Evolutionary conservation across 2,113 vertebrate genomes (phyloP), one percentile per base, ranked within the genome.

Genomic region (Grammomys surdaster): DNA sequence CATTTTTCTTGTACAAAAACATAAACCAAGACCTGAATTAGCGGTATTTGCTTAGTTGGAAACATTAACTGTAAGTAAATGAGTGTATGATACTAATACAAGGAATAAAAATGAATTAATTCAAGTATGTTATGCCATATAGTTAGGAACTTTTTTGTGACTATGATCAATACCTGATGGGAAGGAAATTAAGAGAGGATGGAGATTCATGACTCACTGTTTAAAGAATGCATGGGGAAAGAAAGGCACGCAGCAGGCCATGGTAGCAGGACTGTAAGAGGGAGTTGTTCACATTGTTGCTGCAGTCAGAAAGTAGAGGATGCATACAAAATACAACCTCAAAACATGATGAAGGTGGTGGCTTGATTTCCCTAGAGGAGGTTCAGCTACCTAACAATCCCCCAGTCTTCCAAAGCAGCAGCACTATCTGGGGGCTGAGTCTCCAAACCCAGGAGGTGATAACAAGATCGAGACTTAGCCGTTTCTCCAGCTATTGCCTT

Each of bases 31-130:
- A 51, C 13, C 48, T 72, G 20, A 84, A 80, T 84, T 95, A 63
- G n/a, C 89, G 31, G 63, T 82, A 40, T 51, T 17, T 90, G 72
- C 48, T 92, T 51, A 88, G 14, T 80, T 69, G 36, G 10, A 65
- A 51, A 5, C 12, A 90, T 78, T 76, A 93, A 90, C 58, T 65
- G 22, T 90, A 92, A 92, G 75, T 2, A 91, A 67, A 76, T 31
- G 14, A 93, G 24, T 65, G 5, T 13, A 26, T 24, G 43, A 48
- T 43, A 19, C 5, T 31, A 63, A 54, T 43, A 12, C 8, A 92
- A 86, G 17, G 5, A 63, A 78, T 54, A 87, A 88, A 92, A 89
- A 48, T 22, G 43, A 87, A 82, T 93, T 10, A 84, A 60, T 94
- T 5, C 22, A 78, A 90, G 6, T 2, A 56, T 7, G 90, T 20